These are phyloP conservation scores for Caenorhabditis elegans DNA, from an alignment of 1,140 invertebrate genomes.

Conservation along the genomic window DNA sequence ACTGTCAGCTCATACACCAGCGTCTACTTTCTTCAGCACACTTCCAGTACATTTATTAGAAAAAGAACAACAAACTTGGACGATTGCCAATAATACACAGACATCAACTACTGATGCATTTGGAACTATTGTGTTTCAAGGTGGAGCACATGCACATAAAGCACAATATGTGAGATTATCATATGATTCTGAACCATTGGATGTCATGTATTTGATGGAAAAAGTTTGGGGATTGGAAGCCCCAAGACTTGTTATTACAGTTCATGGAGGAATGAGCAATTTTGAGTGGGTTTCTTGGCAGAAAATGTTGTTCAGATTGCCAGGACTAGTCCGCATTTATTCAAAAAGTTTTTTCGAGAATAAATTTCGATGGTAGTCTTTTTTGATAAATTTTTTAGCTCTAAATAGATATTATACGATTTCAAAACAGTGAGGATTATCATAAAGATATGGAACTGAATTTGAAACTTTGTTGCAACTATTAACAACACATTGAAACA, in stretches of 20 bases:
- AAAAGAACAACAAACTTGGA: constrained; percentile 34
- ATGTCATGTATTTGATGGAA: constrained; percentile 85
- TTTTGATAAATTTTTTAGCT: no score
- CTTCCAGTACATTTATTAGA: neutral
- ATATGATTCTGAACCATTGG: constrained; percentile 86
- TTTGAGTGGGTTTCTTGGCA: constrained; percentile 73
- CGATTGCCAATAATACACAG: constrained; percentile 45
- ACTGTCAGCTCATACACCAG: neutral
- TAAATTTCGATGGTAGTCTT: no score
- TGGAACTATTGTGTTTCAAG: constrained; percentile 93
- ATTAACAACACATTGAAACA: no score
- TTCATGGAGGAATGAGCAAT: constrained; percentile 93
- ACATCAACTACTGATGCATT: constrained; percentile 80
- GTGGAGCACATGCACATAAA: constrained; percentile 67
- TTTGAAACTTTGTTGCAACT: no score
- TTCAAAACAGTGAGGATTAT: no score
- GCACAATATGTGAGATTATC: constrained; percentile 83
- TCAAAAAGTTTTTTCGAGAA: no score
- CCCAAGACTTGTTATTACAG: constrained; percentile 91
- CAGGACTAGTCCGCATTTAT: neutral
- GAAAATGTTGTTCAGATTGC: neutral
- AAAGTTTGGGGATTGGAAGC: constrained; percentile 89
- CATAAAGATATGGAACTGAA: no score
- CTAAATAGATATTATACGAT: no score
- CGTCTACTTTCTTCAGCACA: neutral